These are phyloP conservation scores for Orthosia incerta DNA, from an alignment of 2,888 invertebrate species.

Conservation along the genomic window DNA sequence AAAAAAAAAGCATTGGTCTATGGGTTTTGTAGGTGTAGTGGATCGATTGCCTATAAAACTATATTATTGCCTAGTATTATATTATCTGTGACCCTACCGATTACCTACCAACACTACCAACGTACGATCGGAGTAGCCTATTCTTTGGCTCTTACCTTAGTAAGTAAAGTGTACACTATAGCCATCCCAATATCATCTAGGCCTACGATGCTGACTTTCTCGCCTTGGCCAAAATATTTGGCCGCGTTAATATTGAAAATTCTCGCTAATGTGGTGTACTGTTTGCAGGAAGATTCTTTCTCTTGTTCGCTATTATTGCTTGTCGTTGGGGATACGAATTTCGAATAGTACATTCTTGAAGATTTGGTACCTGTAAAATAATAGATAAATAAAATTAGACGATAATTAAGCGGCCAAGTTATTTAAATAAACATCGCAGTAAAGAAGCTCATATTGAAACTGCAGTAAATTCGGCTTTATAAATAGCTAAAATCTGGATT, in stretches of 20 bases:
- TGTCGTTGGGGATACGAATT: background rate
- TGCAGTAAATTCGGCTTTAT: too few relatives aligned
- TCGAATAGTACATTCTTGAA: constrained; percentile 4
- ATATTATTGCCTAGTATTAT: too few relatives aligned
- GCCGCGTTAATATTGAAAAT: constrained; percentile 44
- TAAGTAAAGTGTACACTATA: constrained; percentile 94
- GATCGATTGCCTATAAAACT: too few relatives aligned
- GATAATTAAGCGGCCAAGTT: too few relatives aligned
- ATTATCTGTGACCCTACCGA: too few relatives aligned
- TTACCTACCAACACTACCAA: too few relatives aligned
- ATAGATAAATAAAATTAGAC: too few relatives aligned
- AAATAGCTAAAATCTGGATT: too few relatives aligned
- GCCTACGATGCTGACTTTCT: constrained; percentile 95
- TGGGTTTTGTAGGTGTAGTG: too few relatives aligned
- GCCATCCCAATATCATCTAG: constrained; percentile 96
- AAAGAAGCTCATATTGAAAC: too few relatives aligned
- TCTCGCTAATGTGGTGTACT: constrained; percentile 56
- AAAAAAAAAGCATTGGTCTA: too few relatives aligned
- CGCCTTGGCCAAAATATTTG: constrained; percentile 33
- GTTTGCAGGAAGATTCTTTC: constrained; percentile 28
- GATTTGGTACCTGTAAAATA: constrained; percentile 27
- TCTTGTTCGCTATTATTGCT: background rate
- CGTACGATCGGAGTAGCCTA: background rate
- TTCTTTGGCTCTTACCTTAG: constrained; percentile 89
- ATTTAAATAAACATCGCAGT: too few relatives aligned